phyloP scores from a whole-genome alignment of 2,888 invertebrate genomes.

The Dendrolimus pini region DNA sequence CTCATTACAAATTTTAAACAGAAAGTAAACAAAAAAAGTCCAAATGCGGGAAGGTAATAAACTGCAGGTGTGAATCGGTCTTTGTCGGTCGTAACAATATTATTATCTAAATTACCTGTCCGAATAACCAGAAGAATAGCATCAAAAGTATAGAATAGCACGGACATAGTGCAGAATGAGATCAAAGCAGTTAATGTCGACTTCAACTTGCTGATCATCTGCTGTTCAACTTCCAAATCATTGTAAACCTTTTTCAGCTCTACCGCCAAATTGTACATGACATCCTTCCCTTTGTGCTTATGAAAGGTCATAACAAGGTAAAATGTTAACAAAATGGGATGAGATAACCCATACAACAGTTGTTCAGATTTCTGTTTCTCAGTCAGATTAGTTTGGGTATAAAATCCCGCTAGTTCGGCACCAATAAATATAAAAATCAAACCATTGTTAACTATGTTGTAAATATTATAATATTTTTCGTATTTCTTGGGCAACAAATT shows the following conservation, averaged over 20 bases:
- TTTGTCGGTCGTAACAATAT: too few species aligned
- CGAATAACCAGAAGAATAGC: conserved; percentile 15
- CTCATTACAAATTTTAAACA: too few species aligned
- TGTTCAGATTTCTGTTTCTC: conserved; percentile 27
- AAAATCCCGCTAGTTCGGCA: conserved; percentile 23
- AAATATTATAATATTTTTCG: conserved; percentile 10
- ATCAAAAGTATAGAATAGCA: conserved; percentile 24
- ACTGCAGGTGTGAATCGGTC: too few species aligned
- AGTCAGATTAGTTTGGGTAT: conserved; percentile 27
- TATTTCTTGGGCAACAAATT: conserved; percentile 19
- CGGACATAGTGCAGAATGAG: conserved; percentile 11
- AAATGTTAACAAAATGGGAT: conserved; percentile 25
- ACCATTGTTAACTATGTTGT: conserved; percentile 16
- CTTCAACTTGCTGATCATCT: conserved; percentile 31
- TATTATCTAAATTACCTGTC: conserved; percentile 15
- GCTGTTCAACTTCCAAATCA: conserved; percentile 30
- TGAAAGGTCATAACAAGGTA: conserved; percentile 18
- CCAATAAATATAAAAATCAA: conserved; percentile 20
- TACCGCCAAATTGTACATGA: conserved; percentile 25
- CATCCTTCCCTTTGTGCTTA: conserved; percentile 16
- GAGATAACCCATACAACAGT: conserved; percentile 25
- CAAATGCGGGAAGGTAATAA: too few species aligned
- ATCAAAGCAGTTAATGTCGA: conserved; percentile 21
- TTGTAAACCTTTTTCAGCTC: conserved; percentile 30
- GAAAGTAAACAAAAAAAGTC: too few species aligned